phyloP scores from a whole-genome alignment of 2,113 vertebrate genomes.

The Anseranas semipalmata region DNA sequence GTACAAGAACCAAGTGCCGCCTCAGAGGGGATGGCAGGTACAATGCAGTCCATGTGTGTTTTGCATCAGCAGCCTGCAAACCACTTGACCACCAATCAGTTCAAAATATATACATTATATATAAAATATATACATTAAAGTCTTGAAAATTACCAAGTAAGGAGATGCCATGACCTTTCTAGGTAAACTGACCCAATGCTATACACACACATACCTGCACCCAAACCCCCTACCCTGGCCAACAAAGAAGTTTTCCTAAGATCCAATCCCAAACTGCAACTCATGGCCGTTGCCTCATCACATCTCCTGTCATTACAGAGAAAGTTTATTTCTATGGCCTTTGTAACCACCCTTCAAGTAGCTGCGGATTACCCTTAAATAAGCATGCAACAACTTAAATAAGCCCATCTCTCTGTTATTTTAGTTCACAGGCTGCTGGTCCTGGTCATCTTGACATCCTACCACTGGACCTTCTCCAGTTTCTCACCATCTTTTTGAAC shows the following conservation, averaged over 20 bases:
- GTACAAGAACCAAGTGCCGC: background rate
- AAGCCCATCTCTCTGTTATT: background rate
- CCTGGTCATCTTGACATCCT: background rate
- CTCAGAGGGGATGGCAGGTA: background rate
- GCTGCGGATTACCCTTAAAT: background rate
- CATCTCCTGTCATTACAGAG: background rate
- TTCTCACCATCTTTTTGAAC: background rate
- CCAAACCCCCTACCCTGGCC: background rate
- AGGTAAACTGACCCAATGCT: background rate
- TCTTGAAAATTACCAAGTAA: background rate
- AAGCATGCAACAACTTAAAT: background rate
- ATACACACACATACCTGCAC: background rate
- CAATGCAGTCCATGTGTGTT: background rate
- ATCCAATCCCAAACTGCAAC: background rate
- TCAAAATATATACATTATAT: background rate
- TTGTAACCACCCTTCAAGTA: background rate
- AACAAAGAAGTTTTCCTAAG: background rate
- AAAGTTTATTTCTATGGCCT: background rate
- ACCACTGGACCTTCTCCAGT: background rate
- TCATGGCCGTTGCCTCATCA: fast-evolving
- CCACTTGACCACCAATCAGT: background rate
- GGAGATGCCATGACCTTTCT: background rate
- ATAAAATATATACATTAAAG: too few relatives aligned
- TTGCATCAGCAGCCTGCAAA: background rate
- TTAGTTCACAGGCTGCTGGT: background rate